Evolutionary conservation across 92 coral and sea anemone species (phyloP).

Genomic region (Meandrina meandrites): DNA sequence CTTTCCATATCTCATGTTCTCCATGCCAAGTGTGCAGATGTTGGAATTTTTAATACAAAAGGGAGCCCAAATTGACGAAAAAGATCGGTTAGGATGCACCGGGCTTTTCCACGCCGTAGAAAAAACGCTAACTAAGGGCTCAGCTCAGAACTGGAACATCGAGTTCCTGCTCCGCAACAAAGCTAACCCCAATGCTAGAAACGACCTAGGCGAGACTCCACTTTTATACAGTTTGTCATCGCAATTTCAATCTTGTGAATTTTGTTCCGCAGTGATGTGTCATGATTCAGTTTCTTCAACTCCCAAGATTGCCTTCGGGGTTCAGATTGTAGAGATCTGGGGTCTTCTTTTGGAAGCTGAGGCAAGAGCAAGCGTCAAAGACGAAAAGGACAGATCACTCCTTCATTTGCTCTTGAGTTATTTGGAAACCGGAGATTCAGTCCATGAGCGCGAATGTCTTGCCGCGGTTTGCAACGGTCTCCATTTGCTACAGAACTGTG

Average conservation of each 20-base stretch:
- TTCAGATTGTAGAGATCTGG: constrained; percentile 16
- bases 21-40: constrained; percentile 12
- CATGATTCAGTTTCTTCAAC: background rate
- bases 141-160: background rate
- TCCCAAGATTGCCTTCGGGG: too few relatives aligned
- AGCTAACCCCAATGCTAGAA: constrained; percentile 8
- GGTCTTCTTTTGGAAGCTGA: constrained; percentile 44
- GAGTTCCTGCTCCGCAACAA: constrained; percentile 2
- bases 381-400: constrained; percentile 37
- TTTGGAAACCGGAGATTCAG: background rate
- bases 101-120: constrained; percentile 25
- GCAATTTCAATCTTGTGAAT: background rate
- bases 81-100: constrained; percentile 8
- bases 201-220: constrained; percentile 3
- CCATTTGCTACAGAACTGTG: background rate
- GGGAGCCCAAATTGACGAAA: constrained; percentile 14
- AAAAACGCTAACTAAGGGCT: background rate
- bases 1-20: constrained; percentile 12
- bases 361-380: constrained; percentile 45
- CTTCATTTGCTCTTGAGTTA: constrained; percentile 16
- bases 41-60: background rate
- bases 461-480: background rate
- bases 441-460: background rate
- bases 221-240: constrained; percentile 6
- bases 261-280: background rate